Evolutionary conservation across 2,113 vertebrate genomes (phyloP), one percentile per base, ranked within the genome.

Genomic region (Leptocoma aspasia): DNA sequence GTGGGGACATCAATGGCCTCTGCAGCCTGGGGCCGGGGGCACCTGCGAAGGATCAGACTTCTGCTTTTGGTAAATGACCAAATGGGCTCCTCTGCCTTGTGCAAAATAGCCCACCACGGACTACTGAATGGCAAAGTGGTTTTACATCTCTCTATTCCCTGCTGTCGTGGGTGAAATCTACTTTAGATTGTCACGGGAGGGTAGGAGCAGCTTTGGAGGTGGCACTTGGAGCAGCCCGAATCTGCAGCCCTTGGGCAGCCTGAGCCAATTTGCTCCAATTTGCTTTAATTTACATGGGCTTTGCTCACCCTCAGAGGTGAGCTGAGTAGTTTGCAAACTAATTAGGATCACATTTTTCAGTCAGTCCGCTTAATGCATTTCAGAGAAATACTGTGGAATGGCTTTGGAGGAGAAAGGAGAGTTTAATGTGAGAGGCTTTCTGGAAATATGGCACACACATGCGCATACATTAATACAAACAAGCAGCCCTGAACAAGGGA

Each of bases 261-360:
- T 15, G 54, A 42, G 69, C 69, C 69, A 47, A 50, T 61, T 79
- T 37, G 0, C 73, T 84, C 54, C 69, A 42, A 35, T 69, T 81
- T 33, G 0, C 75, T 84, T 71, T 39, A 35, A 78, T 66, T 78
- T 87, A 52, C 76, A 12, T 2, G 19, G 65, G 73, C 77, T 92
- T 65, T 71, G 61, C 89, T 94, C 23, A 3, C 90, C 35, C 56
- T 63, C 78, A 54, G 90, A 91, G 81, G 81, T 85, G 89, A 89
- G 83, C 69, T 19, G 9, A 37, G 65, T 28, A 30, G 72, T 75
- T 89, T 81, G 91, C 92, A 90, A 47, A 64, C 73, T 83, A 61
- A 94, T 72, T 53, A 80, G 94, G 92, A 65, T 91, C 37, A 33
- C 24, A 23, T 88, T 81, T 69, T 92, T 95, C 76, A n/a, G n/a